phyloP scores from a whole-genome alignment of 2,797 vertebrate species.

The Microcaecilia unicolor region DNA sequence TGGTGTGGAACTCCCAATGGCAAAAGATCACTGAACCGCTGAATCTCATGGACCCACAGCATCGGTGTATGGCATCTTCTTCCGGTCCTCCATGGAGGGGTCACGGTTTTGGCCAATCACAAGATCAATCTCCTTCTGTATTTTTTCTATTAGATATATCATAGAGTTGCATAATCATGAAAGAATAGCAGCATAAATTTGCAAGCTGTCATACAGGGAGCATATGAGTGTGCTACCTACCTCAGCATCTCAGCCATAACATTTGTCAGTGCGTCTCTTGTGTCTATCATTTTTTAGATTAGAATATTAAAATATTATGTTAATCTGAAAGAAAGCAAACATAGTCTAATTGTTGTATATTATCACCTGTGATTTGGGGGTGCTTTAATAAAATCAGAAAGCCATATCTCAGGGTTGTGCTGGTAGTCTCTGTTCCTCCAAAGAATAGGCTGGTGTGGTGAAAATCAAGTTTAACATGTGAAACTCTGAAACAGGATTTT shows the following conservation, averaged over 20 bases:
- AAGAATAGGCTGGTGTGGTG: conserved; percentile 12
- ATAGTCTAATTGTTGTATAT: too few species aligned
- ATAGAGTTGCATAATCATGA: too few species aligned
- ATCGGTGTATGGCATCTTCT: conserved; percentile 48
- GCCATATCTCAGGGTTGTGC: conserved; percentile 20
- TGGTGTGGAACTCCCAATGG: conserved; percentile 34
- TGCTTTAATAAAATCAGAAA: conserved; percentile 24
- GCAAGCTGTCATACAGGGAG: too few species aligned
- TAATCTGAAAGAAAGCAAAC: too few species aligned
- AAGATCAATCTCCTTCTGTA: conserved; percentile 50
- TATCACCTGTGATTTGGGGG: conserved; percentile 27
- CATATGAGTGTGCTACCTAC: too few species aligned
- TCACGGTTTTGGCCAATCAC: conserved; percentile 39
- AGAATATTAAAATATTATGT: too few species aligned
- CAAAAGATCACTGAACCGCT: conserved; percentile 38
- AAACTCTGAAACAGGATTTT: conserved; percentile 4
- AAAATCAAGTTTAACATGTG: conserved; percentile 3
- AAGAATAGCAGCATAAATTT: too few species aligned
- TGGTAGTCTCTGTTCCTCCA: conserved; percentile 28
- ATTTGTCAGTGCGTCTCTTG: too few species aligned
- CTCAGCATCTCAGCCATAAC: too few species aligned
- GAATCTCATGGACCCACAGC: conserved; percentile 51
- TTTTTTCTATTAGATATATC: conserved; percentile 41
- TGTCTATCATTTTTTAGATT: too few species aligned
- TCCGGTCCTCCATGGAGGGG: conserved; percentile 37